Evolutionary conservation across 2,113 vertebrate genomes (phyloP).

Genomic region (Todiramphus chloris): DNA sequence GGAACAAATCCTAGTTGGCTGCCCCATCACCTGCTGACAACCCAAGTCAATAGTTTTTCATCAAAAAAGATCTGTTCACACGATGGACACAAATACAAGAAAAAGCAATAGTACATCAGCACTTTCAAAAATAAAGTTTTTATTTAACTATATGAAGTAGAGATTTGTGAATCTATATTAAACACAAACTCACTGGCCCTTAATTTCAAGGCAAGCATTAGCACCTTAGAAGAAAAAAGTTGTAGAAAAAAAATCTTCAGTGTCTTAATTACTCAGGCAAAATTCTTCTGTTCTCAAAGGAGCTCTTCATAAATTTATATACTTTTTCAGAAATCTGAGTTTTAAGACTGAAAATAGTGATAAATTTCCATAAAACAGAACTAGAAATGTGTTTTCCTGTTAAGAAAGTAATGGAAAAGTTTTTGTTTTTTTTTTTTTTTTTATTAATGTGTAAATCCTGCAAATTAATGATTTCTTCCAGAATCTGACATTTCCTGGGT

Average conservation of each 20-base stretch:
- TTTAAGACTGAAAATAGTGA: neutral
- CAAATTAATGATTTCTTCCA: neutral
- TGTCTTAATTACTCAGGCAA: neutral
- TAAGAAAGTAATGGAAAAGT: neutral
- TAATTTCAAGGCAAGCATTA: neutral
- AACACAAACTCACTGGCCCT: neutral
- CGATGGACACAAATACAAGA: neutral
- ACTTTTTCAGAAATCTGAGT: neutral
- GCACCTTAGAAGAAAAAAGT: neutral
- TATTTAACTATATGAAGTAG: neutral
- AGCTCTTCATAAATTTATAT: neutral
- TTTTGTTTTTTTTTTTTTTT: neutral
- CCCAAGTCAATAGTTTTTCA: no score
- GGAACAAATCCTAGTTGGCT: no score
- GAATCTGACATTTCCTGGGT: neutral
- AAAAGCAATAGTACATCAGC: neutral
- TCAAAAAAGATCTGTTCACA: no score
- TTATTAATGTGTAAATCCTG: neutral
- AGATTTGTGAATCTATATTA: neutral
- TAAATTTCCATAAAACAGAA: neutral
- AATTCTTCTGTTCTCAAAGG: neutral
- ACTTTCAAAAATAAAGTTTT: neutral
- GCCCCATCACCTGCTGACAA: no score
- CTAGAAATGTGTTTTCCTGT: neutral
- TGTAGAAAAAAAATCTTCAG: neutral